phyloP scores from a whole-genome alignment of 2,113 vertebrate genomes.

The Tiliqua scincoides region DNA sequence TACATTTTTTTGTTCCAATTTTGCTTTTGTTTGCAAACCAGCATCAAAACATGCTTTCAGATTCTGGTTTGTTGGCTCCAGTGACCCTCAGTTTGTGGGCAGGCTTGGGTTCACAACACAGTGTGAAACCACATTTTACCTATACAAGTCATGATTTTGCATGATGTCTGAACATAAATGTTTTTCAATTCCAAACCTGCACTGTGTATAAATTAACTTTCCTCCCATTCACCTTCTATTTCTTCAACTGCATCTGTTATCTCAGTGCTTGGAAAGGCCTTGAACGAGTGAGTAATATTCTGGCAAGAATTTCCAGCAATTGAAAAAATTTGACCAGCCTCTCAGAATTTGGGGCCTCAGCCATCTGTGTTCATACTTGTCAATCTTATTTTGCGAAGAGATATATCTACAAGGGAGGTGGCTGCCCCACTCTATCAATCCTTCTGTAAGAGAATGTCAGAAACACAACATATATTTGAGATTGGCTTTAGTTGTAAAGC shows the following conservation, averaged over 20 bases:
- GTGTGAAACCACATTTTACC: no score
- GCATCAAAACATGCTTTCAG: no score
- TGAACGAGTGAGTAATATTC: slow-evolving; percentile 50
- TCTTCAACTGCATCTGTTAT: background rate
- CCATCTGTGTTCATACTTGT: slow-evolving; percentile 46
- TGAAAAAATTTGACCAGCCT: slow-evolving; percentile 50
- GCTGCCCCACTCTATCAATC: slow-evolving; percentile 55
- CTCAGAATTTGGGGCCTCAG: slow-evolving; percentile 55
- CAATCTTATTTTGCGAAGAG: slow-evolving; percentile 56
- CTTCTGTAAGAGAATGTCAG: slow-evolving; percentile 42
- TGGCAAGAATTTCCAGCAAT: slow-evolving; percentile 58
- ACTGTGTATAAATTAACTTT: background rate
- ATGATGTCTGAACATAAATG: no score
- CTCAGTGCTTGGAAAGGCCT: slow-evolving; percentile 50
- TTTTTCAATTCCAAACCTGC: background rate
- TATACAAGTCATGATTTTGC: no score
- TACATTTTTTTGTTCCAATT: no score
- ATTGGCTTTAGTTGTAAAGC: slow-evolving; percentile 40
- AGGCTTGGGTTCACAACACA: no score
- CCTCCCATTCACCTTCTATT: background rate
- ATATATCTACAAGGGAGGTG: slow-evolving; percentile 45
- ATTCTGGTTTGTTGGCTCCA: no score
- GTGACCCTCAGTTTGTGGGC: no score
- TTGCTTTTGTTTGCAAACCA: no score
- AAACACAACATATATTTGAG: slow-evolving; percentile 49